Evolutionary conservation across 2,113 vertebrate species (phyloP).

Genomic region (Cranoglanis bouderius): DNA sequence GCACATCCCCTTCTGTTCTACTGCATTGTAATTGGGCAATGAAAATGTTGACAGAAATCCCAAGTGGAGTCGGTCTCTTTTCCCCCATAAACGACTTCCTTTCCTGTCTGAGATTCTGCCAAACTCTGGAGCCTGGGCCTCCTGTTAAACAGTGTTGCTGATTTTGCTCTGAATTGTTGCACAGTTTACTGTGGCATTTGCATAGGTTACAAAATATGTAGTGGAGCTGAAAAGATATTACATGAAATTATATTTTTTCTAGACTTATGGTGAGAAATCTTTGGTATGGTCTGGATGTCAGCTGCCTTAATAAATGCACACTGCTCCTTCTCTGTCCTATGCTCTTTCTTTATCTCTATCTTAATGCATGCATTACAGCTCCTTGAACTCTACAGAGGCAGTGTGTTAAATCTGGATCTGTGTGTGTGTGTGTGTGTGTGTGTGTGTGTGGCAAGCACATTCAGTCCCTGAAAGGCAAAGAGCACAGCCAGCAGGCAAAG

Average conservation of each 20-base stretch:
- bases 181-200: constrained; percentile 2
- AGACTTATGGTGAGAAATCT: background rate
- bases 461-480: constrained; percentile 30
- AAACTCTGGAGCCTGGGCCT: constrained; percentile 2
- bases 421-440: constrained; percentile 33
- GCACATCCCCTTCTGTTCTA: constrained; percentile 26
- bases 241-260: background rate
- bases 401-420: background rate
- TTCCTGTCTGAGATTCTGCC: constrained; percentile 11
- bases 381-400: background rate
- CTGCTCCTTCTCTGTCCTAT: background rate
- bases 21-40: constrained; percentile 33
- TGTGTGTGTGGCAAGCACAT: constrained; percentile 39
- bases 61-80: background rate
- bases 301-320: background rate
- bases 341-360: background rate
- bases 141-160: constrained; percentile 3
- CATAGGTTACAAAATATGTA: background rate
- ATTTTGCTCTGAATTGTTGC: background rate
- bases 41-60: constrained; percentile 44
- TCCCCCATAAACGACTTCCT: constrained; percentile 42
- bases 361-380: background rate
- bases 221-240: background rate
- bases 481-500: constrained; percentile 48
- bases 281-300: background rate